These are phyloP conservation scores for Hymenopus coronatus DNA, from an alignment of 2,888 invertebrate species.

Conservation along the genomic window DNA sequence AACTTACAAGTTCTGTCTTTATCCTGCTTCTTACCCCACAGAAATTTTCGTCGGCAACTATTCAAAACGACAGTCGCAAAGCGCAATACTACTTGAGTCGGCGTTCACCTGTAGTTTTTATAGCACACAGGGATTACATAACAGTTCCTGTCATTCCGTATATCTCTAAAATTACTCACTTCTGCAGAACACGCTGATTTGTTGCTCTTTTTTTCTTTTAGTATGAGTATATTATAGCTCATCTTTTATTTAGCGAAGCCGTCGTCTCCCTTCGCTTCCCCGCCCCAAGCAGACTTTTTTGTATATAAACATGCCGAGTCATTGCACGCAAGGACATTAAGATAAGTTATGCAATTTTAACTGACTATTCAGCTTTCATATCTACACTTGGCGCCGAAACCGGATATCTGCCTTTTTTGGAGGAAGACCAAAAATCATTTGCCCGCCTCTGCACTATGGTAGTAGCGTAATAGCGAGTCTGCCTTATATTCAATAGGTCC, in stretches of 20 bases:
- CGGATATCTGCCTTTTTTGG: background rate
- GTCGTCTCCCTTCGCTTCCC: background rate
- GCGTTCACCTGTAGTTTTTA: background rate
- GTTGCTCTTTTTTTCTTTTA: background rate
- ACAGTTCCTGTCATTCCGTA: background rate
- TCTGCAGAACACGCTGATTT: background rate
- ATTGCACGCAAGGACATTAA: background rate
- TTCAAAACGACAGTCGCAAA: constrained; percentile 5
- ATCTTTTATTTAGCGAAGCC: background rate
- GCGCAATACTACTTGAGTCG: background rate
- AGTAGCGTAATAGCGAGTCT: too few species aligned
- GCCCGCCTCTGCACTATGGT: too few species aligned
- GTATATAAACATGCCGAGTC: background rate
- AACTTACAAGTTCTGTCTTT: background rate
- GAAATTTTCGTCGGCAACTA: constrained; percentile 1
- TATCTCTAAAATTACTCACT: background rate
- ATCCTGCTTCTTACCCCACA: background rate
- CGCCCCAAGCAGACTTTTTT: background rate
- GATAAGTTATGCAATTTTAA: background rate
- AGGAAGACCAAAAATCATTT: too few species aligned
- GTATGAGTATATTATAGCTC: background rate
- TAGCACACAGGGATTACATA: background rate
- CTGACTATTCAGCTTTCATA: background rate
- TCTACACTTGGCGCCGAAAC: background rate
- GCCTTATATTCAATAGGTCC: too few species aligned